These are phyloP conservation scores for Spermophilus dauricus DNA, from an alignment of 2,113 vertebrate species.

Conservation along the genomic window DNA sequence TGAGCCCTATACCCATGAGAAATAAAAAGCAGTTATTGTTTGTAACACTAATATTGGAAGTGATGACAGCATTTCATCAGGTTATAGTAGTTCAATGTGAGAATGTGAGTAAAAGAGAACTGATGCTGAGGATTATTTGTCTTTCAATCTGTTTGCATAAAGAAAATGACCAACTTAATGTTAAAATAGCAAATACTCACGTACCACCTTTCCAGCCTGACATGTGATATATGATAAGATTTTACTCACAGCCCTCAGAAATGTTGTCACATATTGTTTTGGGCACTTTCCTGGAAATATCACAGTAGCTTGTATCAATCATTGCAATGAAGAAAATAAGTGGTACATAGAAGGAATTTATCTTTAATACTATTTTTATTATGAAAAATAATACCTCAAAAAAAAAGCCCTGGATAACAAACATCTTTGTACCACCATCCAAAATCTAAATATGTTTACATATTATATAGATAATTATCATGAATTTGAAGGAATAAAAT, in stretches of 20 bases:
- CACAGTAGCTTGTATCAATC: background rate
- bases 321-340: background rate
- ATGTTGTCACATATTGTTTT: background rate
- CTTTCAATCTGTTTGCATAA: background rate
- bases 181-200: background rate
- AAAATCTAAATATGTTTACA: background rate
- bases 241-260: background rate
- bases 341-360: background rate
- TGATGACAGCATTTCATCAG: background rate
- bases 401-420: background rate
- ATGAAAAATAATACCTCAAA: background rate
- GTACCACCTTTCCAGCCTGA: background rate
- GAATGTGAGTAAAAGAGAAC: background rate
- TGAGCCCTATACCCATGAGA: background rate
- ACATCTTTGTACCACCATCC: background rate
- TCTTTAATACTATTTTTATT: background rate
- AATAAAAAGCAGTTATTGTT: background rate
- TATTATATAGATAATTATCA: background rate
- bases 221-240: background rate
- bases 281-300: background rate
- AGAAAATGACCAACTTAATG: background rate
- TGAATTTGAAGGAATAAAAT: background rate
- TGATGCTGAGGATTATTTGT: background rate
- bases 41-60: background rate
- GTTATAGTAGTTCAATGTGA: background rate